Conservation (phyloP, 2,113 vertebrate genomes). For the Alethe castanea region DNA sequence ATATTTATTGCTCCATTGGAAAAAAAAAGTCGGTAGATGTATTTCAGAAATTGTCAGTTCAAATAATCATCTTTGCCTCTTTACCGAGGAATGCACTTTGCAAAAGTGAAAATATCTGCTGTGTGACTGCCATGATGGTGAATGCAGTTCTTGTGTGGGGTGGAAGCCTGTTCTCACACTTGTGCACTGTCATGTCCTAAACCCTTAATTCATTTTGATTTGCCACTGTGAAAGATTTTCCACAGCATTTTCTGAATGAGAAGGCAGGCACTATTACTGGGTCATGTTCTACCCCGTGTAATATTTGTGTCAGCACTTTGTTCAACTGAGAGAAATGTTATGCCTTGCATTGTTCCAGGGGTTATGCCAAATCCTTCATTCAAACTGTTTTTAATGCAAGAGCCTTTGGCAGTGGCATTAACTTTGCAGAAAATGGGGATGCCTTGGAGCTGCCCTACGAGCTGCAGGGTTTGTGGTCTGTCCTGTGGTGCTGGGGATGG, state of each 20-base stretch:
- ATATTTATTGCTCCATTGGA: constrained; percentile 39
- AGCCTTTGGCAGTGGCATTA: neutral
- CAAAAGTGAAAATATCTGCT: neutral
- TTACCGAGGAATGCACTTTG: neutral
- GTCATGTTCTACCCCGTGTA: neutral
- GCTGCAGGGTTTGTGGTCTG: neutral
- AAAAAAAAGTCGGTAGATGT: neutral
- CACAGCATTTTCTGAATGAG: neutral
- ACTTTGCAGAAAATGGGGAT: neutral
- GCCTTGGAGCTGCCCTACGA: neutral
- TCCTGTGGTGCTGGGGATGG: neutral
- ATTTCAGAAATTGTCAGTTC: constrained; percentile 48
- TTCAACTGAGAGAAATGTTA: neutral
- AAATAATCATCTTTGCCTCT: constrained; percentile 6
- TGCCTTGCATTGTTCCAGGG: neutral
- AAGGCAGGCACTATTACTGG: neutral
- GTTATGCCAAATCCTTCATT: neutral
- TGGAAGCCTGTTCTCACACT: neutral
- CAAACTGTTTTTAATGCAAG: neutral
- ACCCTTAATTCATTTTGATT: neutral
- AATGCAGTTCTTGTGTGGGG: neutral
- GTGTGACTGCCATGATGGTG: neutral
- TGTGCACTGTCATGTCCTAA: neutral
- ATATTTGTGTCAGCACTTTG: neutral
- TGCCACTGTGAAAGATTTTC: neutral